These are phyloP conservation scores for Nezara viridula DNA, from an alignment of 2,888 invertebrate species.

Conservation along the genomic window DNA sequence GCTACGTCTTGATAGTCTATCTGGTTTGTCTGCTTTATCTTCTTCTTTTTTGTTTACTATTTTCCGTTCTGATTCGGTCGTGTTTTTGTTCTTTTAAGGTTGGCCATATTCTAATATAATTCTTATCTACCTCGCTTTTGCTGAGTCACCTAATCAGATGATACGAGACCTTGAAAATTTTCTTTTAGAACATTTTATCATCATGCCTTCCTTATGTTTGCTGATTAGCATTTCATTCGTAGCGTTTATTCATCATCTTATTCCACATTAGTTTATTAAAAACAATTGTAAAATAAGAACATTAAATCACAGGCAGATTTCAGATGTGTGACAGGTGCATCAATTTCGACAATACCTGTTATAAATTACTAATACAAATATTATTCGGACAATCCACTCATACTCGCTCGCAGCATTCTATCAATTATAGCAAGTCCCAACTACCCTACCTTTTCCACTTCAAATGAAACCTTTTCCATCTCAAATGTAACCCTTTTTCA, in stretches of 20 bases:
- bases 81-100: background rate
- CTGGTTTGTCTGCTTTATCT: constrained; percentile 39
- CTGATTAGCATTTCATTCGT: background rate
- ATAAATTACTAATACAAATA: too few relatives aligned
- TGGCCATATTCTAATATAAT: background rate
- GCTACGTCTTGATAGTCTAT: background rate
- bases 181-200: constrained; percentile 16
- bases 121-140: background rate
- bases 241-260: background rate
- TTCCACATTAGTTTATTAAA: background rate
- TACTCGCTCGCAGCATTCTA: too few relatives aligned
- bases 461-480: too few relatives aligned
- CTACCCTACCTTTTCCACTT: too few relatives aligned
- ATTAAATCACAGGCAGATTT: too few relatives aligned
- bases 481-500: too few relatives aligned
- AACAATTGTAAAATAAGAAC: too few relatives aligned
- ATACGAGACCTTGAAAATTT: constrained; percentile 4
- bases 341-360: too few relatives aligned
- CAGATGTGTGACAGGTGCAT: too few relatives aligned
- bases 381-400: too few relatives aligned
- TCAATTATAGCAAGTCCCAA: too few relatives aligned
- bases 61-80: background rate
- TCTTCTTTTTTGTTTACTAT: background rate
- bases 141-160: constrained; percentile 13
- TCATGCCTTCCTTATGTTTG: background rate